Evolutionary conservation across 2,113 vertebrate species (phyloP).

Genomic region (Oncorhynchus gorbuscha): DNA sequence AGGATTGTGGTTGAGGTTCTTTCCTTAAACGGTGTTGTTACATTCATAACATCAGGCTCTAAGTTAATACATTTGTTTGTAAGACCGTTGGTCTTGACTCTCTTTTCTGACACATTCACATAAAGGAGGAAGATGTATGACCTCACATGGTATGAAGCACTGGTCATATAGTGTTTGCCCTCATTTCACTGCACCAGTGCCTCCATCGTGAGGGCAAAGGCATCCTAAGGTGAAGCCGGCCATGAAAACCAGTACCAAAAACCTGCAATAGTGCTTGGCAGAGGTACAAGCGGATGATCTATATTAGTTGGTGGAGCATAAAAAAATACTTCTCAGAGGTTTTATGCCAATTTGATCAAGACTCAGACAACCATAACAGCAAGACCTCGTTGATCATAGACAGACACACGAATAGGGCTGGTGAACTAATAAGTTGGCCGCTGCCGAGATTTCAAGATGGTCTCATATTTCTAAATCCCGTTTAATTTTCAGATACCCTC

Average conservation of each 20-base stretch:
- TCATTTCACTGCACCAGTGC: neutral
- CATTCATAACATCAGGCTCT: neutral
- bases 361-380: slow-evolving; percentile 52
- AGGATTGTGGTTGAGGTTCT: neutral
- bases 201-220: slow-evolving; percentile 30
- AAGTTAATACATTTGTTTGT: neutral
- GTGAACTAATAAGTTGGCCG: slow-evolving; percentile 48
- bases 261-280: slow-evolving; percentile 55
- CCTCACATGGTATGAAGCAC: neutral
- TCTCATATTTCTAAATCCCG: slow-evolving; percentile 46
- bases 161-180: neutral
- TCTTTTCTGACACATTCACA: neutral
- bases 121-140: neutral
- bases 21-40: neutral
- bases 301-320: slow-evolving; percentile 59
- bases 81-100: neutral
- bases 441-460: slow-evolving; percentile 44
- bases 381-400: slow-evolving; percentile 64
- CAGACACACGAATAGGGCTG: slow-evolving; percentile 41
- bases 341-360: slow-evolving; percentile 52
- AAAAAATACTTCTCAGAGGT: slow-evolving; percentile 51
- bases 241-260: slow-evolving; percentile 50
- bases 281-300: slow-evolving; percentile 52
- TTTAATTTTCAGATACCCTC: slow-evolving; percentile 45
- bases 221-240: slow-evolving; percentile 55